A percentile compares a stretch with the other conserved stretches of the same genome.
Evolutionary conservation across 2,113 vertebrate species (phyloP).

Genomic region (Hypocryptadius cinnamomeus): DNA sequence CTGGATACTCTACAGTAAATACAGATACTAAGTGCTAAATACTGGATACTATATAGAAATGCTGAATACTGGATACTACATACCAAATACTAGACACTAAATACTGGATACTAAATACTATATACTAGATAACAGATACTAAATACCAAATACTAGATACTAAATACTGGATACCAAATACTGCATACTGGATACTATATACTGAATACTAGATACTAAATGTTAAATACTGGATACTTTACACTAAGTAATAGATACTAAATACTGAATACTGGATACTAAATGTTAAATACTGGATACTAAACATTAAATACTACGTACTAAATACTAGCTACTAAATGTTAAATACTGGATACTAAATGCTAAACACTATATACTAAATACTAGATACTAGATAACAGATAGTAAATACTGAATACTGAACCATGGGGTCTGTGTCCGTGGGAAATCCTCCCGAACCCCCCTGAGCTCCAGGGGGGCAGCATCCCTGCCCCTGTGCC

Average conservation of each 20-base stretch:
- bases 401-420: too few species aligned
- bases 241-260: accelerated
- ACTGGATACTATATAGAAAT: accelerated
- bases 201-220: accelerated
- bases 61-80: too few species aligned
- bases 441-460: not conserved
- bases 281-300: accelerated
- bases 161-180: accelerated
- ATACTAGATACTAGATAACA: accelerated
- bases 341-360: accelerated
- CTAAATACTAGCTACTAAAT: accelerated
- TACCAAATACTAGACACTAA: too few species aligned
- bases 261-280: not conserved
- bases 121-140: accelerated
- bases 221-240: accelerated
- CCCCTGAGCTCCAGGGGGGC: not conserved
- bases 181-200: accelerated
- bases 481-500: accelerated
- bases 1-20: too few species aligned
- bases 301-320: too few species aligned
- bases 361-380: not conserved
- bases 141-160: accelerated
- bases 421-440: accelerated
- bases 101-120: accelerated
- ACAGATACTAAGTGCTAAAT: accelerated